These are phyloP conservation scores for Otolemur garnettii DNA, from an alignment of 2,113 vertebrate genomes.

Conservation along the genomic window DNA sequence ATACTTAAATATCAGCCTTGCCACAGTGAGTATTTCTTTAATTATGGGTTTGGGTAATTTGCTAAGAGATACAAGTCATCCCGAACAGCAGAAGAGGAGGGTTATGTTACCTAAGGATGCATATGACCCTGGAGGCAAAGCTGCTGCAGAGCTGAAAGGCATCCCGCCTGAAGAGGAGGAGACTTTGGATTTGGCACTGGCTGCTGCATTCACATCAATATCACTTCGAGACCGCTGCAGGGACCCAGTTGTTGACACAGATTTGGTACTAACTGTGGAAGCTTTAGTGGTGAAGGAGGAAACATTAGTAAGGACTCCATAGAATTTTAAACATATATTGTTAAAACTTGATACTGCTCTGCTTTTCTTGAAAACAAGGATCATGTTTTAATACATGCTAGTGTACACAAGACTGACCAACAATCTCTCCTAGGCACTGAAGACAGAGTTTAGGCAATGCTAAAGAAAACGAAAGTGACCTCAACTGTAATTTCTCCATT, in stretches of 20 bases:
- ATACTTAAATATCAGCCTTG: background rate
- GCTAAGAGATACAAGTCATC: conserved; percentile 34
- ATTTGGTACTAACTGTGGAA: conserved; percentile 93
- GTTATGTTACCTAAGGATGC: conserved; percentile 96
- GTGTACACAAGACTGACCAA: background rate
- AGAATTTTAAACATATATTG: background rate
- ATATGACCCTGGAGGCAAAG: conserved; percentile 98
- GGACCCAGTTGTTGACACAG: conserved; percentile 91
- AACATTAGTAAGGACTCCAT: background rate
- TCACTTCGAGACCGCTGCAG: conserved; percentile 98
- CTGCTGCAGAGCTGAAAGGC: conserved; percentile 95
- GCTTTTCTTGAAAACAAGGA: conserved; percentile 28
- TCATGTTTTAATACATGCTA: background rate
- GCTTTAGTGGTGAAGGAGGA: conserved; percentile 85
- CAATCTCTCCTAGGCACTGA: background rate
- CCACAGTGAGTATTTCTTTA: background rate
- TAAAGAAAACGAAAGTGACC: background rate
- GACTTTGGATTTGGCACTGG: conserved; percentile 96
- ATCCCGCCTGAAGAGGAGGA: conserved; percentile 90
- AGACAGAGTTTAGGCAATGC: background rate
- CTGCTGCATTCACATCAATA: conserved; percentile 97
- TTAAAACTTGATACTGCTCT: background rate
- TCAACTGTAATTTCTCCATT: too few species aligned
- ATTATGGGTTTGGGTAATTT: background rate
- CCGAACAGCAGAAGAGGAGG: background rate